Evolutionary conservation across 2,888 invertebrate genomes (phyloP).

Genomic region (Mythimna loreyi): DNA sequence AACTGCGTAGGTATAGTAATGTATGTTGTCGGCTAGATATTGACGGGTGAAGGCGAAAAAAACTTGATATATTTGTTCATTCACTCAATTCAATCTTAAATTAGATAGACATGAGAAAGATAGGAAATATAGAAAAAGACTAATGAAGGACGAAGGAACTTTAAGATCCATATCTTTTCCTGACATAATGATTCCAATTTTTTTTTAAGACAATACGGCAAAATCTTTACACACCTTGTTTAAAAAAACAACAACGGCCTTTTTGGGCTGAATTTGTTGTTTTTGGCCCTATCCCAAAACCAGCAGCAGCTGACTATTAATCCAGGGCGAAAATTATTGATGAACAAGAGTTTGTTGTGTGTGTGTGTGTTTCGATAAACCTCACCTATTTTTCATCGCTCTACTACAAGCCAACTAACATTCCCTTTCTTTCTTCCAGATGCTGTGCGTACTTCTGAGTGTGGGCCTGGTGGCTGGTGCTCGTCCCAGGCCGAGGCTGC

Average conservation of each 20-base stretch:
- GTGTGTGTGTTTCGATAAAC: too few species aligned
- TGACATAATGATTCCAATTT: not conserved
- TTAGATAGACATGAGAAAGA: not conserved
- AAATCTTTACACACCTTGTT: too few species aligned
- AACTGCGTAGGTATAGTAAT: not conserved
- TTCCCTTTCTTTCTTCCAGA: slow-evolving; percentile 72
- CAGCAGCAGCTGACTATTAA: too few species aligned
- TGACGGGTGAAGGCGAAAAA: too few species aligned
- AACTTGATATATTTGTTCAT: too few species aligned
- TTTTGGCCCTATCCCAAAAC: too few species aligned
- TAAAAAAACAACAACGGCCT: too few species aligned
- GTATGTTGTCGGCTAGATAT: not conserved
- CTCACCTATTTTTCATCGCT: not conserved
- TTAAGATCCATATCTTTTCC: not conserved
- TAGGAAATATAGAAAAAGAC: not conserved
- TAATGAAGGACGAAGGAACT: slow-evolving; percentile 6
- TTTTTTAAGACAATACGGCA: not conserved
- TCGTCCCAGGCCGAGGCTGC: slow-evolving; percentile 80
- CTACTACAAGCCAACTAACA: not conserved
- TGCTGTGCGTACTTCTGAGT: slow-evolving; percentile 78
- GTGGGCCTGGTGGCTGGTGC: slow-evolving; percentile 77
- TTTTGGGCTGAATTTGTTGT: too few species aligned
- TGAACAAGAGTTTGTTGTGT: too few species aligned
- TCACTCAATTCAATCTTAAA: not conserved
- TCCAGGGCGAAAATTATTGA: too few species aligned